A percentile compares a stretch with the other conserved stretches of the same genome.
phyloP scores from a whole-genome alignment of 2,888 invertebrate species.

The Sesia apiformis region DNA sequence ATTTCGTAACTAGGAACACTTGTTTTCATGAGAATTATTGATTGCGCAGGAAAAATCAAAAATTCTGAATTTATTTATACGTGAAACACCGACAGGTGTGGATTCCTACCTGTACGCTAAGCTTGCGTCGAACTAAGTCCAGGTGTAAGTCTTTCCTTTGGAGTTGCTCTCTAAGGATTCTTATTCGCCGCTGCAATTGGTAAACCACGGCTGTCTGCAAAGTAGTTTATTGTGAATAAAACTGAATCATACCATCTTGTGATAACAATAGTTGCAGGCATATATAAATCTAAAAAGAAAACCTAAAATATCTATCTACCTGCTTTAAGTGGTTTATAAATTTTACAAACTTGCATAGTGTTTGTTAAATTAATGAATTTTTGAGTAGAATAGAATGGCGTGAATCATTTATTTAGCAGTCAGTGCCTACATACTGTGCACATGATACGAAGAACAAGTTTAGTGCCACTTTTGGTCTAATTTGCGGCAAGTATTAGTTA shows the following conservation, averaged over 20 bases:
- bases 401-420: constrained; percentile 9
- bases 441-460: constrained; percentile 3
- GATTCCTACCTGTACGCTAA: constrained; percentile 82
- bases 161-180: constrained; percentile 90
- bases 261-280: too few species aligned
- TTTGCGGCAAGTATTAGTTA: constrained; percentile 10
- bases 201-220: constrained; percentile 88
- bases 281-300: too few species aligned
- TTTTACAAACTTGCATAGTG: too few species aligned
- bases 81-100: too few species aligned
- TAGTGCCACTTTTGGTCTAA: constrained; percentile 6
- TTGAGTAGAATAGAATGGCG: constrained; percentile 7
- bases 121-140: constrained; percentile 90
- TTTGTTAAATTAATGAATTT: too few species aligned
- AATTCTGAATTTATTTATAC: too few species aligned
- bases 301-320: too few species aligned
- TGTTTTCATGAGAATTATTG: too few species aligned
- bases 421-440: constrained; percentile 11
- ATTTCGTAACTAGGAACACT: too few species aligned
- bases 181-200: constrained; percentile 89
- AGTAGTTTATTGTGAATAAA: constrained; percentile 12
- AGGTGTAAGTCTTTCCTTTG: constrained; percentile 94
- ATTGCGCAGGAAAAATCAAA: too few species aligned
- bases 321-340: too few species aligned
- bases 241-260: too few species aligned